A percentile compares a stretch with the other conserved stretches of the same genome.
These are phyloP conservation scores for Mellilla xanthometata DNA, from an alignment of 2,888 invertebrate genomes.

Conservation along the genomic window DNA sequence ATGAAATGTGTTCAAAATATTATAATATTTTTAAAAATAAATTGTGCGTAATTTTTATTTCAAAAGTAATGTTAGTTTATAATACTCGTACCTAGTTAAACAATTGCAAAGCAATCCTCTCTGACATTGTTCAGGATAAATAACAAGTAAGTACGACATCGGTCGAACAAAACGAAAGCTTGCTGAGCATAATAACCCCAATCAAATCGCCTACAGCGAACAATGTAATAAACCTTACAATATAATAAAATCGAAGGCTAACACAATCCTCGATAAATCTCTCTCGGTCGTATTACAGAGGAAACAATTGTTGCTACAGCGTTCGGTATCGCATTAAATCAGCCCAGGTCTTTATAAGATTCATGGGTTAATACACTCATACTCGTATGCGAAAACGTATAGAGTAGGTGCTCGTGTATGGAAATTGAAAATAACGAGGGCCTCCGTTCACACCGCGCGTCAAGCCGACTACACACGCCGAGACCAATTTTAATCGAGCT, in stretches of 20 bases:
- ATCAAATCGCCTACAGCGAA: slow-evolving; percentile 30
- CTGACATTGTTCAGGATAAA: slow-evolving; percentile 2
- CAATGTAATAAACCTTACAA: slow-evolving; percentile 31
- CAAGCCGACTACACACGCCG: slow-evolving; percentile 65
- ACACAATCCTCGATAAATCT: slow-evolving; percentile 38
- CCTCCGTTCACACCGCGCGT: slow-evolving; percentile 75
- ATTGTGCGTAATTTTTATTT: too few species aligned
- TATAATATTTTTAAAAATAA: too few species aligned
- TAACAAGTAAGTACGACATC: slow-evolving; percentile 6
- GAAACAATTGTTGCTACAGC: slow-evolving; percentile 46
- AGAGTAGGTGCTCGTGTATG: slow-evolving; percentile 75
- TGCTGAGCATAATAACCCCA: slow-evolving; percentile 27
- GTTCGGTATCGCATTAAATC: slow-evolving; percentile 56
- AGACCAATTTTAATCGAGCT: slow-evolving; percentile 65
- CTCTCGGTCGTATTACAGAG: slow-evolving; percentile 39
- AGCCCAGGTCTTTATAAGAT: slow-evolving; percentile 73
- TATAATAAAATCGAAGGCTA: slow-evolving; percentile 32
- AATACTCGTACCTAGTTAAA: too few species aligned
- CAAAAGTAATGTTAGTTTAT: too few species aligned
- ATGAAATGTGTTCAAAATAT: background rate
- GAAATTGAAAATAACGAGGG: slow-evolving; percentile 82
- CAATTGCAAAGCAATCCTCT: too few species aligned
- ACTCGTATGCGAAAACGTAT: slow-evolving; percentile 68
- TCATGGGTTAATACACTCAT: slow-evolving; percentile 77
- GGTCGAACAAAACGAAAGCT: slow-evolving; percentile 20